Conservation (phyloP, 2,888 invertebrate species). For the Cheiracanthium punctorium region DNA sequence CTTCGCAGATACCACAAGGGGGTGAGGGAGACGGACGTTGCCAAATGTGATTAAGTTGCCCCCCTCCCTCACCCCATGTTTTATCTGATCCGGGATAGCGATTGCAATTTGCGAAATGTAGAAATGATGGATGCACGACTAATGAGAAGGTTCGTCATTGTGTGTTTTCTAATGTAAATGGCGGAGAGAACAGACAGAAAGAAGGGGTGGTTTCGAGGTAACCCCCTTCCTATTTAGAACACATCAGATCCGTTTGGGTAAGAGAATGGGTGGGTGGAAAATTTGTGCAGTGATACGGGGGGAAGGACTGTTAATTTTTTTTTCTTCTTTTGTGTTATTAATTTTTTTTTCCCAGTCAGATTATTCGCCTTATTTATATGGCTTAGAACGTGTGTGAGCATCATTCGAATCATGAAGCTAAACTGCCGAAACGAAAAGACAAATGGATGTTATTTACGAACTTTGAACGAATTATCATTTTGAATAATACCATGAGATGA, state of each 20-base stretch:
- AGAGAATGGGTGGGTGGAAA: not conserved
- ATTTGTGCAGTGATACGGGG: not conserved
- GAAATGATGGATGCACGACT: conserved; percentile 60
- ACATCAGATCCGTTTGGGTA: conserved; percentile 41
- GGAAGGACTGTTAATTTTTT: not conserved
- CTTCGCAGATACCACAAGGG: conserved; percentile 51
- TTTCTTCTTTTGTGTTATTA: not conserved
- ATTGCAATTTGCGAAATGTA: conserved; percentile 66
- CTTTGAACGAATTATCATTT: no score
- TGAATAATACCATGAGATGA: no score
- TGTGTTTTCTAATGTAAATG: conserved; percentile 16
- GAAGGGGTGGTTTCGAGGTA: conserved; percentile 2
- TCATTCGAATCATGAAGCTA: not conserved
- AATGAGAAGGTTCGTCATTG: conserved; percentile 63
- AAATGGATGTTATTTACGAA: no score
- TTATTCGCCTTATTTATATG: not conserved
- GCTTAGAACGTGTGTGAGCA: not conserved
- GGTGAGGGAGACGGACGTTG: not conserved
- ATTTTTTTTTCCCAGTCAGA: not conserved
- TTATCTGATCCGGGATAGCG: conserved; percentile 40
- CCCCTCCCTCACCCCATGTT: not conserved
- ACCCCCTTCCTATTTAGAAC: conserved; percentile 50
- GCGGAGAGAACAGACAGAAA: conserved; percentile 3
- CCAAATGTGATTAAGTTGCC: conserved; percentile 60
- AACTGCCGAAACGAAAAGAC: not conserved